Evolutionary conservation across 2,113 vertebrate genomes (phyloP).

Genomic region (Hippoglossus stenolepis): DNA sequence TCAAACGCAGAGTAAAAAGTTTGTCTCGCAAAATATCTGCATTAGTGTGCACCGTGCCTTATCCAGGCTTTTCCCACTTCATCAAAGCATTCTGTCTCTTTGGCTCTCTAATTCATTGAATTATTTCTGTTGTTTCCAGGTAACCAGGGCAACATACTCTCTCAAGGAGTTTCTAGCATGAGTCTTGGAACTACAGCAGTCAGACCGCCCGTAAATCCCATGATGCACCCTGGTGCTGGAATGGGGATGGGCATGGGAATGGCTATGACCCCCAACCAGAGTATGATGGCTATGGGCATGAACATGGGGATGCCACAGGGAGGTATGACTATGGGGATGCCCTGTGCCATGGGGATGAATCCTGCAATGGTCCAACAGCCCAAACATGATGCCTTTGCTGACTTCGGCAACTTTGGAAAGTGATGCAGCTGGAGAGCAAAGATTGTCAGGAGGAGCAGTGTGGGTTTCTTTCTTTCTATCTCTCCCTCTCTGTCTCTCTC

Average conservation of each 20-base stretch:
- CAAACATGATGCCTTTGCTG: slow-evolving; percentile 98
- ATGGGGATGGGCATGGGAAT: slow-evolving; percentile 60
- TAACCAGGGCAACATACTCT: slow-evolving; percentile 88
- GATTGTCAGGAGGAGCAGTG: slow-evolving; percentile 44
- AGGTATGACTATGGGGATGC: slow-evolving; percentile 89
- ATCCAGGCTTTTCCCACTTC: background rate
- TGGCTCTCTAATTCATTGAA: background rate
- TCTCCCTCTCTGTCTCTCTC: slow-evolving; percentile 37
- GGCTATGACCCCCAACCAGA: slow-evolving; percentile 83
- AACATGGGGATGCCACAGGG: slow-evolving; percentile 85
- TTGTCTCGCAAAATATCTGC: background rate
- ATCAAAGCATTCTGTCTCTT: slow-evolving; percentile 1
- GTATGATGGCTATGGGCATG: slow-evolving; percentile 90
- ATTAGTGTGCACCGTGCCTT: background rate
- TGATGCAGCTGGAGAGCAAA: slow-evolving; percentile 80
- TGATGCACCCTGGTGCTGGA: slow-evolving; percentile 84
- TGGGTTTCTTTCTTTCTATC: background rate
- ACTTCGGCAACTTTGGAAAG: slow-evolving; percentile 99
- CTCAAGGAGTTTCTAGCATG: slow-evolving; percentile 91
- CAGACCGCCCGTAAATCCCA: slow-evolving; percentile 80
- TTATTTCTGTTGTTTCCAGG: slow-evolving; percentile 75
- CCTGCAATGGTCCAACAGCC: slow-evolving; percentile 87
- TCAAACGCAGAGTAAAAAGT: background rate
- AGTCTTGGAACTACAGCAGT: slow-evolving; percentile 86
- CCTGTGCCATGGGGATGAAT: slow-evolving; percentile 81